These are phyloP conservation scores for Drosophila conformis DNA, from an alignment of 2,888 invertebrate species.

Conservation along the genomic window DNA sequence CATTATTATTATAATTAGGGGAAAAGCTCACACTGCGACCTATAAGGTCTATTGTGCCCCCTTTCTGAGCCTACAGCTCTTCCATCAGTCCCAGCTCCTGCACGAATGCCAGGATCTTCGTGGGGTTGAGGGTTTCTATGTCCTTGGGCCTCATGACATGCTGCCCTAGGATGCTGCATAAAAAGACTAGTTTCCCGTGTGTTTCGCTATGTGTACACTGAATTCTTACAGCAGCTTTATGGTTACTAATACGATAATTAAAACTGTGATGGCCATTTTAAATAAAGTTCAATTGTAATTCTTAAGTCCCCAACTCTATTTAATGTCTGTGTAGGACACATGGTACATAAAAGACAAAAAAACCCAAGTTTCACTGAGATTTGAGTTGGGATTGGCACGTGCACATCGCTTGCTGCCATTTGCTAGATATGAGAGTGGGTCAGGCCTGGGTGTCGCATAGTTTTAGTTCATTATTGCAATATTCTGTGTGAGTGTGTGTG, in stretches of 20 bases:
- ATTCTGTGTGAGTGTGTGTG: constrained; percentile 9
- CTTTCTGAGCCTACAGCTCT: no score
- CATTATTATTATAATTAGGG: background rate
- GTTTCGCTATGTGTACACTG: accelerated
- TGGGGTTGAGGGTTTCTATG: no score
- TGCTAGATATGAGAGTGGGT: background rate
- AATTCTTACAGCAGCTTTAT: background rate
- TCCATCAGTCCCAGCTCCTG: no score
- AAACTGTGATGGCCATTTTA: background rate
- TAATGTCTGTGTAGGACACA: background rate
- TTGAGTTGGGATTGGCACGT: constrained; percentile 27
- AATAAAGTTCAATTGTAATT: background rate
- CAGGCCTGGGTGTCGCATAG: constrained; percentile 6
- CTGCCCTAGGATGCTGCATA: background rate
- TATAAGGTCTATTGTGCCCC: no score
- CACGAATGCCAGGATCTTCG: no score
- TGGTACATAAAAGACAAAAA: background rate
- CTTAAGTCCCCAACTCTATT: background rate
- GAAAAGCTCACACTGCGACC: no score
- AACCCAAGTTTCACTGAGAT: background rate
- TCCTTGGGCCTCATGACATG: no score
- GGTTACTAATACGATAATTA: background rate
- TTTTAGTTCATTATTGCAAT: constrained; percentile 58
- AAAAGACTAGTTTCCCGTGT: background rate
- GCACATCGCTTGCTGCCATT: constrained; percentile 36